Evolutionary conservation across 1,140 invertebrate species (phyloP).

Genomic region (Cheumatopsyche charites): DNA sequence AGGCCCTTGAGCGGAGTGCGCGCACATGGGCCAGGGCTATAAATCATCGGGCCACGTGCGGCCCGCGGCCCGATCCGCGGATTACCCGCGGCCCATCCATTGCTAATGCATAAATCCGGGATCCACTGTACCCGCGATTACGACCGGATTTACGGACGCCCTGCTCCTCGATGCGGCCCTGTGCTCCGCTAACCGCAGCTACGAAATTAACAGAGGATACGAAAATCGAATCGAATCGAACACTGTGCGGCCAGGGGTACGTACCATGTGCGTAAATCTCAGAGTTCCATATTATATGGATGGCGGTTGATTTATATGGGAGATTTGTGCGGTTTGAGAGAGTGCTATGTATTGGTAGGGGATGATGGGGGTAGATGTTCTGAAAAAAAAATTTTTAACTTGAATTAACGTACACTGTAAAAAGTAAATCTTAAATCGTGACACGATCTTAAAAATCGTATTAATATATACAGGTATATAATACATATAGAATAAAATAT

Average conservation of each 20-base stretch:
- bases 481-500: too few relatives aligned
- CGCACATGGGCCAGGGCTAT: constrained; percentile 45
- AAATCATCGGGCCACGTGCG: constrained; percentile 45
- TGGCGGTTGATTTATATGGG: too few relatives aligned
- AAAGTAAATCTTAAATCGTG: too few relatives aligned
- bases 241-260: too few relatives aligned
- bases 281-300: too few relatives aligned
- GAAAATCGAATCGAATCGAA: not conserved
- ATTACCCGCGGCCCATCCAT: constrained; percentile 43
- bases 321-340: not conserved
- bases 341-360: not conserved
- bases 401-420: too few relatives aligned
- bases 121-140: constrained; percentile 35
- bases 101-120: constrained; percentile 47
- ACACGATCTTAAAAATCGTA: too few relatives aligned
- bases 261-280: too few relatives aligned
- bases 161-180: not conserved
- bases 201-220: constrained; percentile 1
- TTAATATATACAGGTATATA: too few relatives aligned
- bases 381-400: too few relatives aligned
- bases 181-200: constrained; percentile 5
- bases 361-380: too few relatives aligned
- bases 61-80: constrained; percentile 41
- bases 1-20: constrained; percentile 19
- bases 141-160: constrained; percentile 42